Conservation (phyloP, 2,888 invertebrate species). For the Meteorus cinctellus region DNA sequence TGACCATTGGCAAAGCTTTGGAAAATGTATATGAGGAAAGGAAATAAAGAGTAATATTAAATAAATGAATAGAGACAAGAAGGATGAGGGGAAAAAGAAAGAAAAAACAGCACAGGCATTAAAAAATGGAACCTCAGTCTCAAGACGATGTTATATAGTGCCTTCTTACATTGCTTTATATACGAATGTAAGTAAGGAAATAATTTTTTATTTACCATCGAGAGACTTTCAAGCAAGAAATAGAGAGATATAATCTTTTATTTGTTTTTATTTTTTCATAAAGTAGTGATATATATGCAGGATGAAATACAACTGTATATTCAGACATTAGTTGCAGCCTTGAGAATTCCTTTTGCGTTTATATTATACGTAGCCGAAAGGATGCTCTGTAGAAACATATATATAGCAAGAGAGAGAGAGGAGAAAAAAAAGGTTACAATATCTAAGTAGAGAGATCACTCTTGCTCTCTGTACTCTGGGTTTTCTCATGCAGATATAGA, state of each 20-base stretch:
- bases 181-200: conserved; percentile 12
- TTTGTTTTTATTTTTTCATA: conserved; percentile 11
- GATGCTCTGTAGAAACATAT: not conserved
- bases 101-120: not conserved
- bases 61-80: not conserved
- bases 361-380: not conserved
- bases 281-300: not conserved
- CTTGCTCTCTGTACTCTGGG: not conserved
- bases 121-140: not conserved
- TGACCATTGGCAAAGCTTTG: conserved; percentile 16
- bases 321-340: conserved; percentile 15
- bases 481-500: conserved; percentile 6
- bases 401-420: not conserved
- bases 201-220: conserved; percentile 5
- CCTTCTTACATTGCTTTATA: not conserved
- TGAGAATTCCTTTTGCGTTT: conserved; percentile 23
- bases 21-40: not conserved
- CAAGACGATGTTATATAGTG: not conserved
- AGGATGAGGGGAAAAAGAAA: not conserved
- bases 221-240: not conserved
- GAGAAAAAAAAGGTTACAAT: not conserved
- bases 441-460: conserved; percentile 7
- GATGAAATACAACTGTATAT: conserved; percentile 8
- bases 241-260: not conserved
- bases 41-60: not conserved